These are phyloP conservation scores for Osmerus eperlanus DNA, from an alignment of 2,113 vertebrate species.

Conservation along the genomic window DNA sequence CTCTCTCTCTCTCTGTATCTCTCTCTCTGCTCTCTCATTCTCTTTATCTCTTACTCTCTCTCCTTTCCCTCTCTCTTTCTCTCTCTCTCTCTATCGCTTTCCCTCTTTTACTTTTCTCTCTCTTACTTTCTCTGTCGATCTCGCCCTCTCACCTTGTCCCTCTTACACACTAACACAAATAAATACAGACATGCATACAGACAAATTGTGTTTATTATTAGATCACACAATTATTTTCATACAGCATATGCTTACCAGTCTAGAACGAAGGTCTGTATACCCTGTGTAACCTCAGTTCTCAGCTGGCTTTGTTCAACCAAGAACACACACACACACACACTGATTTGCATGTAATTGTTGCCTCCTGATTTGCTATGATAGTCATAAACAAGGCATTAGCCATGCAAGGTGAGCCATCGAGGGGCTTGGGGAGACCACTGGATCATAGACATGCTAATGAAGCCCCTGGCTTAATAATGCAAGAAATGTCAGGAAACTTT, in stretches of 20 bases:
- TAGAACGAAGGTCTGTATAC: not conserved
- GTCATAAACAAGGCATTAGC: constrained; percentile 69
- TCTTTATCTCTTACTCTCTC: not conserved
- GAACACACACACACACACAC: constrained; percentile 19
- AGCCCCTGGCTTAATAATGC: constrained; percentile 68
- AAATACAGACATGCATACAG: not conserved
- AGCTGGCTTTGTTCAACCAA: constrained; percentile 18
- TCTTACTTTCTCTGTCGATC: no score
- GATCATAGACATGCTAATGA: constrained; percentile 69
- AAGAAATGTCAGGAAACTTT: constrained; percentile 69
- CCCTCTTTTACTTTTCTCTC: not conserved
- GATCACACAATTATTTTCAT: not conserved
- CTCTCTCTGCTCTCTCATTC: not conserved
- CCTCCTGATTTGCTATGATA: constrained; percentile 50
- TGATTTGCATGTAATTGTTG: constrained; percentile 61
- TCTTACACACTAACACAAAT: not conserved
- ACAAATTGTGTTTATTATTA: not conserved
- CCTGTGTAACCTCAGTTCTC: not conserved
- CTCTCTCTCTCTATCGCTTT: not conserved
- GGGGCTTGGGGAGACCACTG: constrained; percentile 63
- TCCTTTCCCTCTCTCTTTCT: constrained; percentile 20
- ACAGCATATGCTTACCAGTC: not conserved
- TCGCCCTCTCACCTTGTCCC: no score
- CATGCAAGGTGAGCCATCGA: constrained; percentile 70
- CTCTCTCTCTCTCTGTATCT: not conserved